These are phyloP conservation scores for Panagrolaimus sp. DNA, from an alignment of 1,140 invertebrate genomes.

Conservation along the genomic window DNA sequence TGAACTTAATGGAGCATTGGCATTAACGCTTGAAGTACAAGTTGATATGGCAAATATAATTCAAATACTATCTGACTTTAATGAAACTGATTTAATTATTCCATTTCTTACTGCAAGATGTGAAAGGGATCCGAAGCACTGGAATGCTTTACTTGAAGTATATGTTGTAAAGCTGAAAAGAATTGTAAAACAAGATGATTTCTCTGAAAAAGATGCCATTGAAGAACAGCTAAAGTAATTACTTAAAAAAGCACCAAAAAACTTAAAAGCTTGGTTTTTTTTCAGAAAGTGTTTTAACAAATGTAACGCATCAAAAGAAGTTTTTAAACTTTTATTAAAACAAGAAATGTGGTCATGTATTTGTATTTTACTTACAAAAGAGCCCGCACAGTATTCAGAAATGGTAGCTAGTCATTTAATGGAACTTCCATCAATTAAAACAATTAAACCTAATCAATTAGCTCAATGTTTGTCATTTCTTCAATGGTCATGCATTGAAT, in stretches of 20 bases:
- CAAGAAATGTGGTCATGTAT: slow-evolving; percentile 12
- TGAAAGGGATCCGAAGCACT: slow-evolving; percentile 1
- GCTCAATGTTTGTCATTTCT: neutral
- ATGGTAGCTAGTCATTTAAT: neutral
- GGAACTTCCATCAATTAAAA: neutral
- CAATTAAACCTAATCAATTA: neutral
- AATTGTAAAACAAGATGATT: neutral
- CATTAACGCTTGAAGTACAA: slow-evolving; percentile 6
- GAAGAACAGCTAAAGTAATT: slow-evolving; percentile 4
- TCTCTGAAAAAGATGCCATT: neutral
- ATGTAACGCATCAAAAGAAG: slow-evolving; percentile 5
- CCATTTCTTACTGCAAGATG: neutral
- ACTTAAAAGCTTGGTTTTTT: neutral
- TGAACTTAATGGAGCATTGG: slow-evolving; percentile 4
- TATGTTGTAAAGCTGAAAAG: slow-evolving; percentile 3
- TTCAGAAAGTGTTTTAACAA: slow-evolving; percentile 4
- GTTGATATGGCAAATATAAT: neutral
- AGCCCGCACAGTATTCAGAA: neutral
- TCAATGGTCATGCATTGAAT: neutral
- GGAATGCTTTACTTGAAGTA: neutral
- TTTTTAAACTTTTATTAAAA: neutral
- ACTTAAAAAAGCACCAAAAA: neutral
- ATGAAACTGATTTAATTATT: slow-evolving; percentile 12
- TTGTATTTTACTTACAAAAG: neutral
- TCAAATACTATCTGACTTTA: neutral